A percentile compares a stretch with the other conserved stretches of the same genome.
Conservation (phyloP, 2,113 vertebrate genomes). For the Odontophorus gujanensis region DNA sequence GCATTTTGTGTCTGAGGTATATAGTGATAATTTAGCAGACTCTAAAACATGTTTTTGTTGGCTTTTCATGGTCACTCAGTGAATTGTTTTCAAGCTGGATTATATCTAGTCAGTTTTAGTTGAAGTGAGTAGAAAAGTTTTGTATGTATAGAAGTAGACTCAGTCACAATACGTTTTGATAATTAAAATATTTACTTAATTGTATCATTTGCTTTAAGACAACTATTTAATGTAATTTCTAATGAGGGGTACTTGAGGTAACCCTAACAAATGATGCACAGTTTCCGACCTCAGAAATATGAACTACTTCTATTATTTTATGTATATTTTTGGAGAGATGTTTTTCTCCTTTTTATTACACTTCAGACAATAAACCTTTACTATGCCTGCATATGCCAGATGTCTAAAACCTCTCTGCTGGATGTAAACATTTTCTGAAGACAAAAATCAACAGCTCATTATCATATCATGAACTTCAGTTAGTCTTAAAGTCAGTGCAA, state of each 20-base stretch:
- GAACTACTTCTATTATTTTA: neutral
- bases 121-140: neutral
- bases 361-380: conserved; percentile 48
- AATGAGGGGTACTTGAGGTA: neutral
- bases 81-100: neutral
- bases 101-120: neutral
- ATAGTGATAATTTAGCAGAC: neutral
- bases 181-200: neutral
- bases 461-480: conserved; percentile 54
- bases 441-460: conserved; percentile 66
- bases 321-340: neutral
- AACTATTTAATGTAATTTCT: neutral
- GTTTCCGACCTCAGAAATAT: neutral
- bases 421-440: conserved; percentile 63
- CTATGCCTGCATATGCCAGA: conserved; percentile 38
- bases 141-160: neutral
- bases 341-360: conserved; percentile 12
- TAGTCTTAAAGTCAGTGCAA: conserved; percentile 27
- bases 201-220: neutral
- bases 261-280: neutral
- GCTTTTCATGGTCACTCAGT: neutral
- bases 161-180: neutral
- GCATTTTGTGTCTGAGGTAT: neutral
- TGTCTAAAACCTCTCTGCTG: conserved; percentile 46
- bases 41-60: neutral